Percentiles rank a stretch among this genome's conserved stretches.
These are phyloP conservation scores for Pomatostomus ruficeps DNA, from an alignment of 2,113 vertebrate genomes.

Conservation along the genomic window DNA sequence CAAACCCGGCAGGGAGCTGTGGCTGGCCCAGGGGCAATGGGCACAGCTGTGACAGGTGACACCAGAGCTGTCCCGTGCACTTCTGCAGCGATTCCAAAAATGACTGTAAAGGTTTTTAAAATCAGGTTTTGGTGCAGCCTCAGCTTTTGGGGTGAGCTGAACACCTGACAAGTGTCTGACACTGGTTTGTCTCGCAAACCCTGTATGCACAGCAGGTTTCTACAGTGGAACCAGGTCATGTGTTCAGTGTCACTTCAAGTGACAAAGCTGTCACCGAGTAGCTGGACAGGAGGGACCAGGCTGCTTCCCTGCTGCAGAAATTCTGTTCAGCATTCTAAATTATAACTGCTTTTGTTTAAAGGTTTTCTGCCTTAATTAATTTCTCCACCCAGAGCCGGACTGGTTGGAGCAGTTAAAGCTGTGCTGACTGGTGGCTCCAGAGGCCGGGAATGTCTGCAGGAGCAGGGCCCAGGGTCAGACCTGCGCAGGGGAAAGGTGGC, in stretches of 20 bases:
- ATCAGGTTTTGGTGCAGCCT: not conserved
- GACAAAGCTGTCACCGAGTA: rapidly evolving
- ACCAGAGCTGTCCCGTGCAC: not conserved
- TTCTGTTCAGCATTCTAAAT: not conserved
- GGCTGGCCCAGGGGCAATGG: not conserved
- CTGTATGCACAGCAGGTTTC: not conserved
- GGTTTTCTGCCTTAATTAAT: not conserved
- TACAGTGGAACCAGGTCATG: rapidly evolving
- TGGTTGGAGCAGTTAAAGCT: not conserved
- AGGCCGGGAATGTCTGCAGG: not conserved
- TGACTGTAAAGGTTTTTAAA: not conserved
- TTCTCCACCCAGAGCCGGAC: not conserved
- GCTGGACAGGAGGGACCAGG: not conserved
- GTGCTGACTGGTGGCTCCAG: not conserved
- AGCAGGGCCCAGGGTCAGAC: not conserved
- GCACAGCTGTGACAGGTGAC: not conserved
- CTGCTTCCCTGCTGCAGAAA: not conserved
- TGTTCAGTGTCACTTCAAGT: rapidly evolving
- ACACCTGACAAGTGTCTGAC: too few species aligned
- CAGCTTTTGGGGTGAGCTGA: too few species aligned
- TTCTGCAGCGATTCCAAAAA: not conserved
- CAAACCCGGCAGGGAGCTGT: rapidly evolving
- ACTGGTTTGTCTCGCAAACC: not conserved
- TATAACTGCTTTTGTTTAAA: not conserved
- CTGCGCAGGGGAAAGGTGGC: not conserved